Evolutionary conservation across 2,888 invertebrate species (phyloP).

Genomic region (Adelphocoris suturalis): DNA sequence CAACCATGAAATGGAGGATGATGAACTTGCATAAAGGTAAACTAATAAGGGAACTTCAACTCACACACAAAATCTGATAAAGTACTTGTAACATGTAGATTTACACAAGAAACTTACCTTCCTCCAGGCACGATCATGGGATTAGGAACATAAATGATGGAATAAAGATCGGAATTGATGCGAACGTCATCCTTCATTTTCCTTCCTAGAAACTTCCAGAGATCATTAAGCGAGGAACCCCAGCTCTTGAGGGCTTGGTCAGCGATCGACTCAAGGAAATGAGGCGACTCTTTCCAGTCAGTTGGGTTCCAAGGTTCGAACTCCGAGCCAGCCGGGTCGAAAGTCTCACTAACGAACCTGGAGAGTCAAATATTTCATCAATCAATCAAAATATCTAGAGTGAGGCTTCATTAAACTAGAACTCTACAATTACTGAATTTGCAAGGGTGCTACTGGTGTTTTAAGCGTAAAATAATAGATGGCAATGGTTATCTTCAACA

Average conservation of each 20-base stretch:
- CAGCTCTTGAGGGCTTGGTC: slow-evolving; percentile 86
- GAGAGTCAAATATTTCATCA: no score
- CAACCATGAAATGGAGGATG: no score
- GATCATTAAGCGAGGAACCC: slow-evolving; percentile 85
- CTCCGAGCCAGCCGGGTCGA: slow-evolving; percentile 87
- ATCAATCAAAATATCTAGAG: no score
- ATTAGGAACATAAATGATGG: slow-evolving; percentile 92
- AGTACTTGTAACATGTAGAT: no score
- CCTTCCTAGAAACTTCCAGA: slow-evolving; percentile 88
- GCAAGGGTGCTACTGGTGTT: no score
- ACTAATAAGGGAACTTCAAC: no score
- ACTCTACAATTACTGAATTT: no score
- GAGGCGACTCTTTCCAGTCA: slow-evolving; percentile 88
- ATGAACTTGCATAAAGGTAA: no score
- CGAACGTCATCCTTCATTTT: slow-evolving; percentile 88
- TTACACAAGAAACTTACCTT: slow-evolving; percentile 44
- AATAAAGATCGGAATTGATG: slow-evolving; percentile 86
- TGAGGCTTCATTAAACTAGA: no score
- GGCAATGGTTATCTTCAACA: no score
- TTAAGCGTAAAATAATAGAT: no score
- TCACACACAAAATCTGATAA: no score
- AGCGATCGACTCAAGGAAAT: slow-evolving; percentile 85
- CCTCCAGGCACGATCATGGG: slow-evolving; percentile 95
- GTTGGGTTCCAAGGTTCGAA: slow-evolving; percentile 85
- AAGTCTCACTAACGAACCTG: slow-evolving; percentile 81